A percentile compares a stretch with the other conserved stretches of the same genome.
Evolutionary conservation across 2,888 invertebrate genomes (phyloP).

Genomic region (Linnaemya vulpina): DNA sequence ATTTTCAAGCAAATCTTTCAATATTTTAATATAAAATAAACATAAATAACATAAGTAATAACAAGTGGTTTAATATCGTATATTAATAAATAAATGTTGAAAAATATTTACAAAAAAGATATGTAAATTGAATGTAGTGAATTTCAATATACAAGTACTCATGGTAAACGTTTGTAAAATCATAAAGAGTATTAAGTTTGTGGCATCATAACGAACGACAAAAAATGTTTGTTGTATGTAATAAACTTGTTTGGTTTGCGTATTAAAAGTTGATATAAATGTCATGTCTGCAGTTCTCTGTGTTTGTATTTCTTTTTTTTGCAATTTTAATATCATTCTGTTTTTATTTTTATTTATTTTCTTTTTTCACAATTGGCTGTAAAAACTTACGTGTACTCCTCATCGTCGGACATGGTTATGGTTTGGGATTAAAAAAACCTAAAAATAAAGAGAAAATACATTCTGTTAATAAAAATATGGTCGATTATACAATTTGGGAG

Average conservation of each 20-base stretch:
- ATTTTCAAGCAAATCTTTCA: slow-evolving; percentile 1
- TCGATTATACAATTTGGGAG: not conserved
- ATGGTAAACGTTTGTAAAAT: slow-evolving; percentile 13
- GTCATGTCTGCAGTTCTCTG: slow-evolving; percentile 49
- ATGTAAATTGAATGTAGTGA: slow-evolving; percentile 20
- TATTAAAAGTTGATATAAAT: slow-evolving; percentile 48
- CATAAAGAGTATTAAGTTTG: slow-evolving; percentile 1
- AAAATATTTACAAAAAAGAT: slow-evolving; percentile 43
- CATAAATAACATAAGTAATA: not conserved
- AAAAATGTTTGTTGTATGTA: slow-evolving; percentile 21
- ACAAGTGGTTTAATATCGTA: not conserved
- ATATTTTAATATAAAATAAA: slow-evolving; percentile 7
- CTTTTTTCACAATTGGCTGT: slow-evolving; percentile 74
- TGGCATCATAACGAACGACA: slow-evolving; percentile 1
- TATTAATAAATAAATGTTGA: slow-evolving; percentile 22
- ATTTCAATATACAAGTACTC: slow-evolving; percentile 28
- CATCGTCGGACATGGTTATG: slow-evolving; percentile 96
- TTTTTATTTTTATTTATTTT: no score
- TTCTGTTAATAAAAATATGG: slow-evolving; percentile 22
- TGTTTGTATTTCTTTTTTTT: slow-evolving; percentile 7
- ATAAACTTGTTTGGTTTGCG: slow-evolving; percentile 55
- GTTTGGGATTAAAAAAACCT: slow-evolving; percentile 86
- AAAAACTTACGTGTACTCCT: slow-evolving; percentile 95
- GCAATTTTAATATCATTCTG: slow-evolving; percentile 13
- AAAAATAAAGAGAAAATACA: slow-evolving; percentile 77